Conservation (phyloP, 2,888 invertebrate genomes). For the Elmis aenea region DNA sequence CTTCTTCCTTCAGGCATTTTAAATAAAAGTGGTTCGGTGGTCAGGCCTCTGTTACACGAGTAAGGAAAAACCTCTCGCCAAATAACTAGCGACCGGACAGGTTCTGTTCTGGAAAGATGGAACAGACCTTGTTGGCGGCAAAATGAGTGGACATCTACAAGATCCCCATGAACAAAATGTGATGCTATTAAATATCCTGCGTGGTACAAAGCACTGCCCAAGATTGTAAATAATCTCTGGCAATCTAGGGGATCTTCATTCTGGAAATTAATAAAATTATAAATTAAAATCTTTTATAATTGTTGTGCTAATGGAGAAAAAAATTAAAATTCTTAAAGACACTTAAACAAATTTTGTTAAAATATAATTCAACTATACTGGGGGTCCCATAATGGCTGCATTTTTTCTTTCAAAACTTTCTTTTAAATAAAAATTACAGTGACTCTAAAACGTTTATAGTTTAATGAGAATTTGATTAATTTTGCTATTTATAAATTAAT, state of each 20-base stretch:
- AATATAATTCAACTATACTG: too few species aligned
- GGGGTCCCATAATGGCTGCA: too few species aligned
- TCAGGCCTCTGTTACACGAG: slow-evolving; percentile 43
- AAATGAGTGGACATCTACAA: slow-evolving; percentile 70
- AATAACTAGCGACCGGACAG: slow-evolving; percentile 65
- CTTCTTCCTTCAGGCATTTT: slow-evolving; percentile 60
- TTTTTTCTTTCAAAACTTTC: too few species aligned
- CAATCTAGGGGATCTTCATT: slow-evolving; percentile 73
- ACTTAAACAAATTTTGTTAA: slow-evolving; percentile 11
- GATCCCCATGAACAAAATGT: slow-evolving; percentile 70
- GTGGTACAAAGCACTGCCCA: slow-evolving; percentile 52
- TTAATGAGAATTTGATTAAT: too few species aligned
- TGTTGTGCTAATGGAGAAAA: too few species aligned
- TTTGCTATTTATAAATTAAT: too few species aligned
- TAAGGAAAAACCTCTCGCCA: slow-evolving; percentile 72
- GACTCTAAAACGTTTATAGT: too few species aligned
- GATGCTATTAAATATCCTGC: slow-evolving; percentile 71
- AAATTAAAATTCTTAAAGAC: not conserved
- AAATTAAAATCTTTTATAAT: too few species aligned
- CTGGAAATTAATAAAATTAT: slow-evolving; percentile 42
- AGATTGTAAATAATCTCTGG: slow-evolving; percentile 59
- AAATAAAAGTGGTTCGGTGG: slow-evolving; percentile 25
- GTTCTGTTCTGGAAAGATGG: slow-evolving; percentile 60
- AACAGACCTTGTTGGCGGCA: slow-evolving; percentile 71
- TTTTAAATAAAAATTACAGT: too few species aligned